Evolutionary conservation across 64 coral and sea anemone species (phyloP), one percentile per base, ranked within the genome.

Genomic region (Pachyseris speciosa): DNA sequence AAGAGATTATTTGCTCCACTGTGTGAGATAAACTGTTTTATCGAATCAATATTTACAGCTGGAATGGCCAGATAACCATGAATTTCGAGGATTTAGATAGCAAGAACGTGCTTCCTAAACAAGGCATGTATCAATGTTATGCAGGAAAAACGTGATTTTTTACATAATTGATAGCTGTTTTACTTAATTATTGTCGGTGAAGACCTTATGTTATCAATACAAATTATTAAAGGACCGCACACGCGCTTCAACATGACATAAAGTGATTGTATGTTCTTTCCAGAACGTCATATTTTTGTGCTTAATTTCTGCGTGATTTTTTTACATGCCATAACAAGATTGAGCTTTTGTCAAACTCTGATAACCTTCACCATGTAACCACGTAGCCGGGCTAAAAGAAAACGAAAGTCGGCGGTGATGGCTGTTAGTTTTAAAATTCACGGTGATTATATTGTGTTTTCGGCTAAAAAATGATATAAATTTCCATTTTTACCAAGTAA

Each of bases 1-100:
- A 7, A n/a, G 16, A 9, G 75, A 57, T 79, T 37, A 79, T 37
- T 58, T 79, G 24, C 29, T n/a, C n/a, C 29, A 79, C 37, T 19
- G 48, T 0, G 31, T 4, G 58, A 51, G 75, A 79, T 79, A 58
- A 79, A 58, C 34, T 53, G 32, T 22, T 5, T 58, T 55, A 57
- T 79, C 49, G 51, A n/a, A n/a, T 79, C 75, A 51, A 31, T 58
- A 37, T 58, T 34, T 79, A 53, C 75, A 79, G 47, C 75, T 79
- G 75, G 47, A 79, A 20, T 58, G 4, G 5, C 12, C 36, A 57
- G 50, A 79, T 79, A 57, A 79, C 9, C 73, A 8, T 59, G 19
- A 59, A 59, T 13, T 25, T 64, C 3, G 22, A 25, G 25, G 16
- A 44, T 40, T 28, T 44, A 30, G 9, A 25, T 31, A 30, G 44